phyloP scores from a whole-genome alignment of 2,888 invertebrate genomes.

The Acleris emargana region DNA sequence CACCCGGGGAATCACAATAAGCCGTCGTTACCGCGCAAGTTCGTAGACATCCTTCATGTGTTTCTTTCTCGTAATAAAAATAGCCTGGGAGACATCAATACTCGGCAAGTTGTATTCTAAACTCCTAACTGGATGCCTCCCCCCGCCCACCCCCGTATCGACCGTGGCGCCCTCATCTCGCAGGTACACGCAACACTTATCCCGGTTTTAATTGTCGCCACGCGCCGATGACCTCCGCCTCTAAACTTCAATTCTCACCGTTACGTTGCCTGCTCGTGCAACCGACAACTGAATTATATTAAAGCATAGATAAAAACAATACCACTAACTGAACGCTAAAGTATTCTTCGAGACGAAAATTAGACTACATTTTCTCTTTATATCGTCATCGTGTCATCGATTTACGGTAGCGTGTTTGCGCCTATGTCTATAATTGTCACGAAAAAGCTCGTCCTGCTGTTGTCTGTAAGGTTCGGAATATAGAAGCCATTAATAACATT shows the following conservation, averaged over 20 bases:
- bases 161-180: conserved; percentile 80
- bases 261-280: conserved; percentile 43
- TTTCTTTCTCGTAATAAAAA: conserved; percentile 53
- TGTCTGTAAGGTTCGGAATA: neutral
- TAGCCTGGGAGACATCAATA: conserved; percentile 68
- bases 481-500: neutral
- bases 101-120: conserved; percentile 77
- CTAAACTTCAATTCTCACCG: conserved; percentile 54
- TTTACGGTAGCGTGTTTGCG: neutral
- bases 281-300: conserved; percentile 23
- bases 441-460: neutral
- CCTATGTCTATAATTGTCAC: neutral
- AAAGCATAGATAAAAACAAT: conserved; percentile 27
- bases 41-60: conserved; percentile 43
- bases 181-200: conserved; percentile 83
- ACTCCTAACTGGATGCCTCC: conserved; percentile 71
- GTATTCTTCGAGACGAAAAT: conserved; percentile 34
- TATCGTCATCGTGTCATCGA: conserved; percentile 4
- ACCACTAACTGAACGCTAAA: conserved; percentile 24
- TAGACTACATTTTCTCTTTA: conserved; percentile 22
- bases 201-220: conserved; percentile 82
- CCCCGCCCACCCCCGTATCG: conserved; percentile 68
- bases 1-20: conserved; percentile 44
- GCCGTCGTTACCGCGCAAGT: conserved; percentile 38
- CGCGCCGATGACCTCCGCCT: conserved; percentile 74